Percentiles rank a stretch among this genome's conserved stretches.
phyloP scores from a whole-genome alignment of 2,888 invertebrate genomes.

The Baccha elongata region DNA sequence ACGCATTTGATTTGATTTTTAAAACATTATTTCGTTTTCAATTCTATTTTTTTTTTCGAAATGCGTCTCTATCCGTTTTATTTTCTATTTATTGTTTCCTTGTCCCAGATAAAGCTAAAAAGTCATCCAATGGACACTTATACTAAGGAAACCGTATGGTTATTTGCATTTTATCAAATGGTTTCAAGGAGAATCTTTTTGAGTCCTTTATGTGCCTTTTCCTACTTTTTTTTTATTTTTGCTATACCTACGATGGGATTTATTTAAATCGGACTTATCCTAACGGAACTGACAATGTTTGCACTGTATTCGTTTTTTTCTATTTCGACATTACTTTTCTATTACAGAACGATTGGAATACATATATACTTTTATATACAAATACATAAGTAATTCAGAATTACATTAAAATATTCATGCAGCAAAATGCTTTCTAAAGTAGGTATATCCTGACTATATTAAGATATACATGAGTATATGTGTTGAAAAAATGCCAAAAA shows the following conservation, averaged over 20 bases:
- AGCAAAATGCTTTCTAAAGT: too few species aligned
- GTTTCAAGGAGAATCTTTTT: background rate
- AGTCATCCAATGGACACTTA: background rate
- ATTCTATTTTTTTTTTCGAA: background rate
- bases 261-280: slow-evolving; percentile 9
- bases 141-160: background rate
- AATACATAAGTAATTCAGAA: background rate
- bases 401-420: too few species aligned
- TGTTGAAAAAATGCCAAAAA: slow-evolving; percentile 40
- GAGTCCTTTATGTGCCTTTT: background rate
- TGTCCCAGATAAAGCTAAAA: background rate
- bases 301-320: background rate
- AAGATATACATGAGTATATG: background rate
- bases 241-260: background rate
- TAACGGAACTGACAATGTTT: background rate
- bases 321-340: background rate
- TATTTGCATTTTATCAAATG: background rate
- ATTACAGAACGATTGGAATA: background rate
- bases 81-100: background rate
- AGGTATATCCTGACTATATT: too few species aligned
- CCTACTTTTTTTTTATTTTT: background rate
- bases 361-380: background rate
- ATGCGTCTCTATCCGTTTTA: background rate
- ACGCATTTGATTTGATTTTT: background rate
- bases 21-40: background rate